A percentile compares a stretch with the other conserved stretches of the same genome.
phyloP scores from a whole-genome alignment of 2,888 invertebrate genomes.

The Pherbina coryleti region DNA sequence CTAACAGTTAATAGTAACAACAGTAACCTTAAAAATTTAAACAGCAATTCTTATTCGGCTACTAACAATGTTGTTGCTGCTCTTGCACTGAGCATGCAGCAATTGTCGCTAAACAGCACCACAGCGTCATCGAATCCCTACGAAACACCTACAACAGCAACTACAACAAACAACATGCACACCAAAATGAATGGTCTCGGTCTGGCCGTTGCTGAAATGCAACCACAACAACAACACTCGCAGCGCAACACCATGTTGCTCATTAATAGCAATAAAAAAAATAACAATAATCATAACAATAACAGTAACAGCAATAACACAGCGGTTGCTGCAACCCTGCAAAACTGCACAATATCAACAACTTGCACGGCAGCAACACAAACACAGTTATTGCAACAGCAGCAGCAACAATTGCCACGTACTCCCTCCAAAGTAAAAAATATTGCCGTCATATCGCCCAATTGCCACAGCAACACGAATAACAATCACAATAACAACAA shows the following conservation, averaged over 20 bases:
- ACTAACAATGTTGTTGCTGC: slow-evolving; percentile 26
- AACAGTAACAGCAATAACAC: slow-evolving; percentile 44
- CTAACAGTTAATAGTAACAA: slow-evolving; percentile 22
- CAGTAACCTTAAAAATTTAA: slow-evolving; percentile 36
- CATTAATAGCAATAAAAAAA: slow-evolving; percentile 39
- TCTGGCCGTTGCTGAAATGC: slow-evolving; percentile 29
- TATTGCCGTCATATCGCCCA: slow-evolving; percentile 64
- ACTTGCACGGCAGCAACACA: slow-evolving; percentile 44
- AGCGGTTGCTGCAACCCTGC: slow-evolving; percentile 39
- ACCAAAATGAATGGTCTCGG: slow-evolving; percentile 23
- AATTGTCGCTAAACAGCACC: background rate
- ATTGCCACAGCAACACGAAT: slow-evolving; percentile 51
- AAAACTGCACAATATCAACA: slow-evolving; percentile 39
- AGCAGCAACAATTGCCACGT: slow-evolving; percentile 47
- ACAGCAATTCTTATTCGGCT: background rate
- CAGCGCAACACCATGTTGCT: slow-evolving; percentile 42
- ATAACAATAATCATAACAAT: slow-evolving; percentile 41
- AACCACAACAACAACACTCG: slow-evolving; percentile 38
- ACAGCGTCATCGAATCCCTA: background rate
- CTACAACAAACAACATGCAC: slow-evolving; percentile 10
- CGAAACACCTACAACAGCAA: background rate
- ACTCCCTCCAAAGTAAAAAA: slow-evolving; percentile 55
- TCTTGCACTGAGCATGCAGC: slow-evolving; percentile 18
- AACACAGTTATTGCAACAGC: slow-evolving; percentile 46
- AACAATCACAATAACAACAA: slow-evolving; percentile 47